Evolutionary conservation across 1,140 invertebrate genomes (phyloP), one percentile per base, ranked within the genome.

Genomic region (Riptortus pedestris): DNA sequence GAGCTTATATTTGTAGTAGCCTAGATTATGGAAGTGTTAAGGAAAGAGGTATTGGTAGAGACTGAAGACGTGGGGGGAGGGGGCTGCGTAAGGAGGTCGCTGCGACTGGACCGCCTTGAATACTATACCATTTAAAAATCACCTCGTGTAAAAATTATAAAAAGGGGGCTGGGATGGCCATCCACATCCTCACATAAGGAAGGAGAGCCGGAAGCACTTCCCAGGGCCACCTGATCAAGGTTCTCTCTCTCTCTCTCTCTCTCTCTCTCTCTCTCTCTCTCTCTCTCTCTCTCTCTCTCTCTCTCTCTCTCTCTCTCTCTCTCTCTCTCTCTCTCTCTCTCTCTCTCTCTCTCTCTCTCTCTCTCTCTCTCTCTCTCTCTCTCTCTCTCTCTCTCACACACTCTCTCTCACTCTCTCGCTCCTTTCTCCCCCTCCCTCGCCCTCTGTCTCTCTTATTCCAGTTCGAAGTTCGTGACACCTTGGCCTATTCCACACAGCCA

Each of bases 91-190:
- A 55, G 51, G 51, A 55, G 51, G 51, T 55, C 51, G 51, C 51
- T 26, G 24, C 20, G 51, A 55, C 20, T 55, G 24, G 51, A 55
- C 51, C 51, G 24, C 51, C 51, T 55, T 55, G 51, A 55, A 26
- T 24, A 24, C 2, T 55, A 55, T 55, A 18, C 51, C 51, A 55
- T 55, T 55, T 55, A 55, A 55, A 55, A 55, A 55, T 55, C 51
- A 55, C 51, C 51, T 55, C 51, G 51, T 55, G 51, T 55, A 55
- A 55, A 55, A 55, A 55, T 55, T 55, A 55, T 55, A 55, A 55
- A 55, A 55, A 55, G 51, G 26, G 51, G 51, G 51, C 51, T 55
- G 51, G 51, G 51, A 55, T 55, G 51, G 51, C 51, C 51, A 24
- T 55, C 20, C 20, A 55, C 51, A 55, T 55, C 51, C 51, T 18